phyloP scores from a whole-genome alignment of 2,888 invertebrate species.

The Cylindroiulus punctatus region DNA sequence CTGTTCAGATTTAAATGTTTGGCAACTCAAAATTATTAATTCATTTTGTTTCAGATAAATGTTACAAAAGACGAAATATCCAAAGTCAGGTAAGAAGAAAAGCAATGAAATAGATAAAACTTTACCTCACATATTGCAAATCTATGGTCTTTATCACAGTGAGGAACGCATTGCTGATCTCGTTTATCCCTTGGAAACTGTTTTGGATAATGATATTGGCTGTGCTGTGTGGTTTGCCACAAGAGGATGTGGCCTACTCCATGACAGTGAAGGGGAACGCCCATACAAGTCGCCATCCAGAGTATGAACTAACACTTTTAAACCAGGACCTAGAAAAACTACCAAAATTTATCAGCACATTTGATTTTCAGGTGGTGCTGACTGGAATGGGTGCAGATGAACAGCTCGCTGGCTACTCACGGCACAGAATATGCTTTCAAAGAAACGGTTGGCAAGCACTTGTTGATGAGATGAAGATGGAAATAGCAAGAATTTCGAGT shows the following conservation, averaged over 20 bases:
- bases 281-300: constrained; percentile 73
- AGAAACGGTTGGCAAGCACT: constrained; percentile 70
- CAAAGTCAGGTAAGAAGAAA: constrained; percentile 61
- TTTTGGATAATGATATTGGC: constrained; percentile 95
- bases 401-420: constrained; percentile 91
- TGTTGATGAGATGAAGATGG: constrained; percentile 75
- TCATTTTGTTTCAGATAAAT: constrained; percentile 70
- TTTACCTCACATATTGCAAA: not conserved
- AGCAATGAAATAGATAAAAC: no score
- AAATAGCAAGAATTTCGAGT: constrained; percentile 85
- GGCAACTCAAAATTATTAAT: not conserved
- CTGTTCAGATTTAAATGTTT: no score
- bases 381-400: constrained; percentile 98
- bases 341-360: not conserved
- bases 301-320: constrained; percentile 66
- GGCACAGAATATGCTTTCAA: constrained; percentile 77
- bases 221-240: constrained; percentile 96
- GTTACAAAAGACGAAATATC: constrained; percentile 75
- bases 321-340: not conserved
- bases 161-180: constrained; percentile 76
- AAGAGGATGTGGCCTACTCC: constrained; percentile 72
- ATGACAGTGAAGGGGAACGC: constrained; percentile 54
- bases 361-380: constrained; percentile 74
- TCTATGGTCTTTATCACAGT: constrained; percentile 63
- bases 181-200: constrained; percentile 84